phyloP scores from a whole-genome alignment of 2,888 invertebrate genomes.

The Noctua pronuba region DNA sequence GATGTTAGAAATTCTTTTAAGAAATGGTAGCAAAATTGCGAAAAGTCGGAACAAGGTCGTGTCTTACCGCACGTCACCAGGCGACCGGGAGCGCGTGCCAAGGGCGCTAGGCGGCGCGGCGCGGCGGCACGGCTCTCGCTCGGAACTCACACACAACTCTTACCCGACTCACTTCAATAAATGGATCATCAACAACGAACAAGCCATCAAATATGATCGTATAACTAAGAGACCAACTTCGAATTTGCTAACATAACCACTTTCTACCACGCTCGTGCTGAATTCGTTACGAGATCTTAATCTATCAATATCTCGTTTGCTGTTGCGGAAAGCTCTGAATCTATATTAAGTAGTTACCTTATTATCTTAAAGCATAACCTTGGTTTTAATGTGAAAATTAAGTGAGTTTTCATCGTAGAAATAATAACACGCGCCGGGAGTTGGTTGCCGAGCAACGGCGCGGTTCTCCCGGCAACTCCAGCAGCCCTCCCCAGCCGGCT shows the following conservation, averaged over 20 bases:
- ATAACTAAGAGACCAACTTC: neutral
- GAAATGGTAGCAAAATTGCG: slow-evolving; percentile 55
- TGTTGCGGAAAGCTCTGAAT: slow-evolving; percentile 18
- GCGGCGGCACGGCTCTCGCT: slow-evolving; percentile 20
- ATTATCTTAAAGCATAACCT: slow-evolving; percentile 17
- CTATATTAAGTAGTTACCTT: neutral
- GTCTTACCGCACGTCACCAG: slow-evolving; percentile 65
- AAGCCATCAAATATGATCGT: neutral
- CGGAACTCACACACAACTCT: slow-evolving; percentile 33
- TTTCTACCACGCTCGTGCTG: neutral
- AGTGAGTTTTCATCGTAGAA: slow-evolving; percentile 58
- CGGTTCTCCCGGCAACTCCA: slow-evolving; percentile 58
- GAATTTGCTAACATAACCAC: slow-evolving; percentile 2
- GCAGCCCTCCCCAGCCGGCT: slow-evolving; percentile 64
- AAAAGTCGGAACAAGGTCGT: slow-evolving; percentile 68
- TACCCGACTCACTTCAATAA: slow-evolving; percentile 32
- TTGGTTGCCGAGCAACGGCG: slow-evolving; percentile 64
- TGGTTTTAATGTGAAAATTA: slow-evolving; percentile 27
- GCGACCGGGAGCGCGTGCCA: slow-evolving; percentile 68
- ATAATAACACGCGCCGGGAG: slow-evolving; percentile 58
- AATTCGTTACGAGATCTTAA: slow-evolving; percentile 14
- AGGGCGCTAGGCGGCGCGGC: slow-evolving; percentile 55
- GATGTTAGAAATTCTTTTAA: slow-evolving; percentile 32
- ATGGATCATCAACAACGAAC: slow-evolving; percentile 3
- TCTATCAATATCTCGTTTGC: slow-evolving; percentile 1